Base-by-base conservation (phyloP, 2,888 invertebrate species). In the Nebria salina region DNA sequence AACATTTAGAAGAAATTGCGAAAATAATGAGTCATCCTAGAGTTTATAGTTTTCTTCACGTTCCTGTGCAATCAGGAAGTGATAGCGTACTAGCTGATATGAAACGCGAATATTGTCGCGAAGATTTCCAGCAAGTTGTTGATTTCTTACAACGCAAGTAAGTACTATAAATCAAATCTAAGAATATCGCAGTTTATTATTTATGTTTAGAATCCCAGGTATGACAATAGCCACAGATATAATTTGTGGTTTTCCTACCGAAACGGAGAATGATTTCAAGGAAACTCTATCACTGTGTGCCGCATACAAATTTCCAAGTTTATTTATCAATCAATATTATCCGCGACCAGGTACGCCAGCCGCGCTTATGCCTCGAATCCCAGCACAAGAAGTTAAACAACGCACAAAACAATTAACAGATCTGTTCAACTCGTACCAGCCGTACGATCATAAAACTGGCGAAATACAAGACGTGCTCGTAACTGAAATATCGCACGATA, bases 251-350 rank as follows among this genome's bases (percentile, higher is more conserved):
- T 99, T 99, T 89, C 99, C 99, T 0, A 97, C 97, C 0, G 99
- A 99, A 90, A 97, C 96, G 0, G 95, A 94, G 72, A 88, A 89
- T 11, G 96, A 99, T 89, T 99, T 99, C 89, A 92, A 95, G 74
- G 94, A 96, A 83, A 98, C 98, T 0, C 89, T 98, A 91, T 87
- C 90, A 0, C 90, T 99, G 0, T 98, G 99, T 84, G 89, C 90
- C 83, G 93, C 96, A 87, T 96, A 98, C 88, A 93, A 94, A 84
- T 99, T 99, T 88, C 96, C 98, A 0, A 95, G 95, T 85, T 91
- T 99, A 6, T 99, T 98, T 89, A 99, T 99, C 86, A 99, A 99
- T 90, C 99, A 99, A 90, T 99, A 97, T 90, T 99, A 95, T 86
- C 97, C 99, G 0, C 89, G 99, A 15, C 97, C 98, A 0, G 98